Base-by-base conservation (phyloP, 2,797 vertebrate genomes). In the Xerus rutilus region DNA sequence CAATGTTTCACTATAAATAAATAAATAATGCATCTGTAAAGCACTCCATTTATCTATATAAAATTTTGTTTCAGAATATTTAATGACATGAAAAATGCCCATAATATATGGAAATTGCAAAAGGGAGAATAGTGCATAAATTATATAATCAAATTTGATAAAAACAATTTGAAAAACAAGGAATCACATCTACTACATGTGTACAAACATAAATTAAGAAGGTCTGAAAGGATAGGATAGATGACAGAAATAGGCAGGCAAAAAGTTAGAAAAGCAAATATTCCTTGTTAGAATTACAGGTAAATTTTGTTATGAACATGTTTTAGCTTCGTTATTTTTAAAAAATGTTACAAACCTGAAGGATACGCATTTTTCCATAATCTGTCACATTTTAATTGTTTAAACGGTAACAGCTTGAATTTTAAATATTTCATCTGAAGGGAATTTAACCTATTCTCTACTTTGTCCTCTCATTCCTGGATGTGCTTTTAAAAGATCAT, bases 401-500 rank as follows among this genome's bases (percentile, higher is more conserved):
- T 92, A 70, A 91, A 88, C 30, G 77, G 3, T 72, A 92, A 83
- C 0, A 52, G 3, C 5, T 82, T 25, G 59, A 86, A 69, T 78
- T 77, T 67, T 72, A 32, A 54, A 25, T 81, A 65, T 35, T 91
- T 93, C 72, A 73, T 49, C 85, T 79, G 43, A 20, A 2, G 5
- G 17, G 39, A 96, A 54, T 72, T 20, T 59, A 28, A 45, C 4
- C 17, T 30, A 13, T n/a, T 93, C 18, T 93, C 23, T 25, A 81
- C 67, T 91, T n/a, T 86, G 82, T 90, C 39, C 17, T 65, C 0
- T 65, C 0, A 11, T 72, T 49, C 30, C 32, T 96, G 25, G 72
- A 54, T 93, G 13, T 92, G 73, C 25, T 49, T 73, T 91, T 54
- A 81, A 86, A 87, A 88, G 35, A 84, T 76, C 77, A n/a, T 84